These are phyloP conservation scores for Lysandra bellargus DNA, from an alignment of 2,888 invertebrate genomes.

Conservation along the genomic window DNA sequence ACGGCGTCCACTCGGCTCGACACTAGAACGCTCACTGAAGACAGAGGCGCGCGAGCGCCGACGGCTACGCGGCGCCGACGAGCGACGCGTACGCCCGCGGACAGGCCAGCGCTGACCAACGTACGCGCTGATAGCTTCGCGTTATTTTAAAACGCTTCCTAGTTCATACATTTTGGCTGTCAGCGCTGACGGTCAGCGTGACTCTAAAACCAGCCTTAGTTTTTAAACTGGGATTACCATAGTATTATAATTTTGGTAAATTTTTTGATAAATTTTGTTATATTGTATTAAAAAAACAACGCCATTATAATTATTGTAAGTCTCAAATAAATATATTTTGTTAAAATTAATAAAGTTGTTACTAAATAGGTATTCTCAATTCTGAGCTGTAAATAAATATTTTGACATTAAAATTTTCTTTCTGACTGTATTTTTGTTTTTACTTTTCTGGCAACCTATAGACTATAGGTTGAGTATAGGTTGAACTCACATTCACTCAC, in stretches of 20 bases:
- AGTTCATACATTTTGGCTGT: too few relatives aligned
- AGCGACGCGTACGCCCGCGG: too few relatives aligned
- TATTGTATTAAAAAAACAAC: neutral
- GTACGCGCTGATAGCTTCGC: too few relatives aligned
- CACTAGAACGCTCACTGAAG: too few relatives aligned
- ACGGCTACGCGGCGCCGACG: too few relatives aligned
- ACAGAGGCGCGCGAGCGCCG: too few relatives aligned
- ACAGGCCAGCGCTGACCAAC: too few relatives aligned
- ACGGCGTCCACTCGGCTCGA: too few relatives aligned
- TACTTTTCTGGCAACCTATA: neutral
- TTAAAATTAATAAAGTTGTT: neutral
- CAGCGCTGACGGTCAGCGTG: too few relatives aligned
- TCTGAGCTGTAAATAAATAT: neutral
- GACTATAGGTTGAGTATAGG: too few relatives aligned
- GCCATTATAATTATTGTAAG: neutral
- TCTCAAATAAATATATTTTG: neutral
- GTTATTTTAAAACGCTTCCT: too few relatives aligned
- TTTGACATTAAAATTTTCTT: constrained; percentile 1
- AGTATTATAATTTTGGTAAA: constrained; percentile 2
- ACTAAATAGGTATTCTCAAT: neutral
- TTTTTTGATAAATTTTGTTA: neutral
- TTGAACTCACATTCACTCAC: too few relatives aligned
- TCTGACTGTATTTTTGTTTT: neutral
- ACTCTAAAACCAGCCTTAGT: neutral
- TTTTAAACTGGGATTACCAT: neutral